phyloP scores from a whole-genome alignment of 1,140 invertebrate genomes.

The Semibalanus balanoides region DNA sequence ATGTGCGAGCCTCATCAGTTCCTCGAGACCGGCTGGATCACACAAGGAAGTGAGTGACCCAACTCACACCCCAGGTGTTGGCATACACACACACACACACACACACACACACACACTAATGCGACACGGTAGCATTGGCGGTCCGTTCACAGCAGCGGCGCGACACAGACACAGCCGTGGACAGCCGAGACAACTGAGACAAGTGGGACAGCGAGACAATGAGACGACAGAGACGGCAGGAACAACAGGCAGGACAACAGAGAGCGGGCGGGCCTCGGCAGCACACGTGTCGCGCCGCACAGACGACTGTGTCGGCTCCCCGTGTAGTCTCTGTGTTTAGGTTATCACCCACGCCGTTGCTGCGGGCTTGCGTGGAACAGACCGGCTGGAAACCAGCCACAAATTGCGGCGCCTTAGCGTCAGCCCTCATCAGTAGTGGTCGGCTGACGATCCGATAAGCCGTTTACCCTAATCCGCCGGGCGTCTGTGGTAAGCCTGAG shows the following conservation, averaged over 20 bases:
- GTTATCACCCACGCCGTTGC: neutral
- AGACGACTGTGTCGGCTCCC: too few relatives aligned
- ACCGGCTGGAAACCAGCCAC: neutral
- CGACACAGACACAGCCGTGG: too few relatives aligned
- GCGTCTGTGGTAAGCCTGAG: too few relatives aligned
- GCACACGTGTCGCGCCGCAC: too few relatives aligned
- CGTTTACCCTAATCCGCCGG: neutral
- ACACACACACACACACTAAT: too few relatives aligned
- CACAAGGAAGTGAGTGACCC: constrained; percentile 5
- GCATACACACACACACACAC: neutral
- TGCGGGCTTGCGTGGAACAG: neutral
- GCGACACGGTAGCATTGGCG: too few relatives aligned
- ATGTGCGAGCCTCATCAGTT: constrained; percentile 1
- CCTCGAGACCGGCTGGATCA: constrained; percentile 8
- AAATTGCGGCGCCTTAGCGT: neutral
- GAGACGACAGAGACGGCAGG: too few relatives aligned
- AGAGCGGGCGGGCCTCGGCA: too few relatives aligned
- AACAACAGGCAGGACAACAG: too few relatives aligned
- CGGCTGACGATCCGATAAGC: neutral
- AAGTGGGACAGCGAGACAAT: too few relatives aligned
- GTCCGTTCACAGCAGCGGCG: too few relatives aligned
- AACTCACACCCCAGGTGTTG: neutral
- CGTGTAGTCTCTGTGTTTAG: neutral
- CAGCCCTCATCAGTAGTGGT: neutral
- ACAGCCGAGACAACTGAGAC: too few relatives aligned